Conservation (phyloP, 2,888 invertebrate genomes). For the Crepidodera aurea region DNA sequence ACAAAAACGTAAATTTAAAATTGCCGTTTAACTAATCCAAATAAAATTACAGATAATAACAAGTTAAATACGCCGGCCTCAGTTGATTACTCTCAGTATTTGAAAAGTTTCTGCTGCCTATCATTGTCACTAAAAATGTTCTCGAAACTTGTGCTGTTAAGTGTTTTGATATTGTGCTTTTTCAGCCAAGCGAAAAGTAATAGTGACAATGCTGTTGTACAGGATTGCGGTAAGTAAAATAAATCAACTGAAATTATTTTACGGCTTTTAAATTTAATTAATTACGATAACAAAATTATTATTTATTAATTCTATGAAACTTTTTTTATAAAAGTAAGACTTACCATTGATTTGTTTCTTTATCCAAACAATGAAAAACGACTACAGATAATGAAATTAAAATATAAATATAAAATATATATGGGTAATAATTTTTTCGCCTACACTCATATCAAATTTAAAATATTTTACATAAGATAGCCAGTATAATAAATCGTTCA, state of each 20-base stretch:
- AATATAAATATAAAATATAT: not conserved
- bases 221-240: constrained; percentile 20
- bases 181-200: not conserved
- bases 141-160: not conserved
- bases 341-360: no score
- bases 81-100: constrained; percentile 6
- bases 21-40: not conserved
- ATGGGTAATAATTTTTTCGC: not conserved
- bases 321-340: no score
- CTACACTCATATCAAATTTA: no score
- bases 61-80: constrained; percentile 12
- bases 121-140: not conserved
- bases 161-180: not conserved
- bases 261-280: no score
- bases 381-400: no score
- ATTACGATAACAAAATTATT: no score
- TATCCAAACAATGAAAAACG: no score
- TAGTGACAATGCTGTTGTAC: not conserved
- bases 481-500: no score
- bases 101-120: not conserved
- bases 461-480: no score
- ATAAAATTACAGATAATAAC: constrained; percentile 2
- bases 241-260: no score
- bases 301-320: no score
- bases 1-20: no score